Evolutionary conservation across 2,113 vertebrate species (phyloP).

Genomic region (Morone chrysops): DNA sequence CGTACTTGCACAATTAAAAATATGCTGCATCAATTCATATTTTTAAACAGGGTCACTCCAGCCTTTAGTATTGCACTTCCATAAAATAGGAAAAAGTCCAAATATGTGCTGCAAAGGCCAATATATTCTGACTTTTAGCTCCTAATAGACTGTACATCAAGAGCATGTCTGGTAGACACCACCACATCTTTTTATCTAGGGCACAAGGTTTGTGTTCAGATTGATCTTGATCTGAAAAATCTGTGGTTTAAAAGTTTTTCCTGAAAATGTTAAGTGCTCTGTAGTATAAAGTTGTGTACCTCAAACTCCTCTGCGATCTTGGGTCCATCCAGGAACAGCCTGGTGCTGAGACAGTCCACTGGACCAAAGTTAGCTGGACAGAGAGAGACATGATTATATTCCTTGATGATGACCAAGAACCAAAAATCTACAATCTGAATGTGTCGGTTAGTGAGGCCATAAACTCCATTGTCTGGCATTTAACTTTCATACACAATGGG

Average conservation of each 20-base stretch:
- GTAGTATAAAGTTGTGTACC: constrained; percentile 73
- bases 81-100: background rate
- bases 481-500: background rate
- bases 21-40: no score
- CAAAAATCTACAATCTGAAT: background rate
- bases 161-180: background rate
- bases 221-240: background rate
- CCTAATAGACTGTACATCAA: no score
- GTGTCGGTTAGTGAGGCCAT: background rate
- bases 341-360: constrained; percentile 91
- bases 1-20: background rate
- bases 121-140: background rate
- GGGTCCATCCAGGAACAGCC: constrained; percentile 94
- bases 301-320: constrained; percentile 95
- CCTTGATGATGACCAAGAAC: background rate
- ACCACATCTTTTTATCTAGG: background rate
- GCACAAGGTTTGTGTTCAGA: background rate
- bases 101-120: background rate
- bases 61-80: no score
- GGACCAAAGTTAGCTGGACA: constrained; percentile 85
- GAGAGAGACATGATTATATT: background rate
- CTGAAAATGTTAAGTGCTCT: background rate
- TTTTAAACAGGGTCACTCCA: no score
- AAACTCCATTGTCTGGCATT: background rate
- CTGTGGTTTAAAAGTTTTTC: background rate